phyloP scores from a whole-genome alignment of 1,140 invertebrate genomes.

The Gyrodactylus bullatarudis region DNA sequence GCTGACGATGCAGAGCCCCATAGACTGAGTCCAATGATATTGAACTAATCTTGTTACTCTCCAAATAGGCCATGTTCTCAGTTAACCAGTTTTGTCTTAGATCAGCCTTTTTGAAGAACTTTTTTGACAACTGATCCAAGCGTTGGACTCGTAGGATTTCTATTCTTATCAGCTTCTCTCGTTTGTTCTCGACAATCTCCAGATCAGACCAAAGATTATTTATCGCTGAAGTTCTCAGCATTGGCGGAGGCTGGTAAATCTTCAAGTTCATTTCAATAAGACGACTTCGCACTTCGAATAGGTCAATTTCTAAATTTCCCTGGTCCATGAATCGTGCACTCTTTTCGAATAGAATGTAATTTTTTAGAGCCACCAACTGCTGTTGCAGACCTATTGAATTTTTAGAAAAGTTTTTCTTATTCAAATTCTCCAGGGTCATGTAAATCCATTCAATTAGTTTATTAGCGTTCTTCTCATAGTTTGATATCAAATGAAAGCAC shows the following conservation, averaged over 20 bases:
- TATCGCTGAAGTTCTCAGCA: slow-evolving; percentile 89
- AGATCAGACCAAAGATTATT: slow-evolving; percentile 89
- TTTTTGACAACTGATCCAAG: slow-evolving; percentile 75
- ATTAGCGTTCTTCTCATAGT: slow-evolving; percentile 77
- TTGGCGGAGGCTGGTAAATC: slow-evolving; percentile 72
- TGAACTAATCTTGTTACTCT: slow-evolving; percentile 36
- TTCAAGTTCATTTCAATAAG: slow-evolving; percentile 95
- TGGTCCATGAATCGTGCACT: slow-evolving; percentile 72
- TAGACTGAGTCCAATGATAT: slow-evolving; percentile 52
- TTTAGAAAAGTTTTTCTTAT: slow-evolving; percentile 73
- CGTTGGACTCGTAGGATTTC: slow-evolving; percentile 94
- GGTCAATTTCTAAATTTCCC: slow-evolving; percentile 72
- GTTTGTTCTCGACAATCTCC: slow-evolving; percentile 92
- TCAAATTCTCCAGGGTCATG: slow-evolving; percentile 53
- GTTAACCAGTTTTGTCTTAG: slow-evolving; percentile 97
- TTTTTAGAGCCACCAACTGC: slow-evolving; percentile 72
- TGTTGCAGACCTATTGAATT: slow-evolving; percentile 69
- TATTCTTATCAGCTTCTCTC: slow-evolving; percentile 46
- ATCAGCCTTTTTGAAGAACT: slow-evolving; percentile 87
- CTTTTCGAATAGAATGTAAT: slow-evolving; percentile 88
- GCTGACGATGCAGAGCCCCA: slow-evolving; percentile 93
- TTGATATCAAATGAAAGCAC: slow-evolving; percentile 63
- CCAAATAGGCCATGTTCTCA: slow-evolving; percentile 71
- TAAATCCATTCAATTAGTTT: slow-evolving; percentile 91
- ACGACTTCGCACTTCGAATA: slow-evolving; percentile 83